Evolutionary conservation across 1,140 invertebrate genomes (phyloP), one percentile per base, ranked within the genome.

Genomic region (Macrobrachium rosenbergii): DNA sequence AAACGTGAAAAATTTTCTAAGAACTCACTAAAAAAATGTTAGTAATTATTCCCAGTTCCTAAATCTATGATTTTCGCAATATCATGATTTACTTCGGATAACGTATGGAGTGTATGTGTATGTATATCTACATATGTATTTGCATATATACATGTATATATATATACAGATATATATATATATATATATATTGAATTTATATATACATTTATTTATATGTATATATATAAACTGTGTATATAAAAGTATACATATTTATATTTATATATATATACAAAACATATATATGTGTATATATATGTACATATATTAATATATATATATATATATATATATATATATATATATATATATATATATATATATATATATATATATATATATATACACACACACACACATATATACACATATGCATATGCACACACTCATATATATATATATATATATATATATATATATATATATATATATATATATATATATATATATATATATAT

Each of bases 321-420:
- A n/a, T 28, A 72, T 28, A n/a, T 72, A 72, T 72, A n/a, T 72
- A 72, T 72, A n/a, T 72, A 72, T 69, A 69, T 69, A 69, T 23
- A 69, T 69, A 69, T 69, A 69, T 69, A 69, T 69, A 69, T 69
- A 69, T 69, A 69, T 69, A 69, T 69, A 69, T 69, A n/a, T 69
- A 69, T 69, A 69, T 69, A 69, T n/a, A 69, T 69, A 69, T n/a
- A 69, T n/a, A 69, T n/a, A 19, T n/a, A 69, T 7, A n/a, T n/a
- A n/a, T n/a, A 69, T 7, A 69, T n/a, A 69, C 7, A n/a, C 19
- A 69, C 7, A 19, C 7, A 69, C 7, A 69, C 7, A 69, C 7
- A 69, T 7, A 69, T n/a, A 69, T n/a, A 69, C 2, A 69, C n/a
- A 69, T 19, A 69, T 7, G n/a, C 11, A 19, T n/a, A 69, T 7